A percentile compares a stretch with the other conserved stretches of the same genome.
Conservation (phyloP, 2,888 invertebrate species). For the Sinotaia quadrata region DNA sequence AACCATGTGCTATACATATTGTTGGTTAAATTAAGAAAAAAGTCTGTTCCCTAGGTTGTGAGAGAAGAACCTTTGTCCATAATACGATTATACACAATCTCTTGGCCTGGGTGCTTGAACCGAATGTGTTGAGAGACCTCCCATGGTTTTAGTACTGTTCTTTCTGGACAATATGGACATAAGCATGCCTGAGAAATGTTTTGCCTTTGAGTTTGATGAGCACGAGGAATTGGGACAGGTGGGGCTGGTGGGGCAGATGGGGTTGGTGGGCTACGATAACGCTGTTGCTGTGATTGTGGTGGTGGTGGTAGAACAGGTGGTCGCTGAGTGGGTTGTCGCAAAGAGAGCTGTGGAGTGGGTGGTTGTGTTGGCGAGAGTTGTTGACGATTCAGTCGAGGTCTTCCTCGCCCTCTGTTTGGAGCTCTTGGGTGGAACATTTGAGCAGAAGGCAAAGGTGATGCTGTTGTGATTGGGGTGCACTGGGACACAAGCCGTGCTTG, state of each 20-base stretch:
- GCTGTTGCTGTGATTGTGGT: slow-evolving; percentile 15
- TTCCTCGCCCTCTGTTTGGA: neutral
- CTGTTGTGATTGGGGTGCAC: neutral
- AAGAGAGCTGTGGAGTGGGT: neutral
- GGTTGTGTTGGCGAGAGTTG: neutral
- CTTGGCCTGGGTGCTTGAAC: slow-evolving; percentile 51
- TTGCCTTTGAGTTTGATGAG: neutral
- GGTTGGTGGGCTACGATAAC: neutral
- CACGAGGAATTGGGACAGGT: neutral
- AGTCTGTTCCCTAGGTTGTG: neutral
- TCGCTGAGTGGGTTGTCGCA: neutral
- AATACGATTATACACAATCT: slow-evolving; percentile 33
- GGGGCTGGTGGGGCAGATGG: neutral
- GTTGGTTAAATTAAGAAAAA: too few species aligned
- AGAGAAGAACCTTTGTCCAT: neutral
- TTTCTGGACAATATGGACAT: slow-evolving; percentile 35
- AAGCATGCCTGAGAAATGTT: slow-evolving; percentile 19
- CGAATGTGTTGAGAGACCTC: slow-evolving; percentile 60
- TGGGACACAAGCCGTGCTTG: neutral
- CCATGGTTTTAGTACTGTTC: slow-evolving; percentile 25
- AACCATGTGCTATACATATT: too few species aligned
- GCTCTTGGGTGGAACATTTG: neutral
- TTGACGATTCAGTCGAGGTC: neutral
- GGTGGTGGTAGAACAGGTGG: slow-evolving; percentile 15
- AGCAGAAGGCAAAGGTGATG: neutral